Evolutionary conservation across 2,888 invertebrate genomes (phyloP).

Genomic region (Apotomis capreana): DNA sequence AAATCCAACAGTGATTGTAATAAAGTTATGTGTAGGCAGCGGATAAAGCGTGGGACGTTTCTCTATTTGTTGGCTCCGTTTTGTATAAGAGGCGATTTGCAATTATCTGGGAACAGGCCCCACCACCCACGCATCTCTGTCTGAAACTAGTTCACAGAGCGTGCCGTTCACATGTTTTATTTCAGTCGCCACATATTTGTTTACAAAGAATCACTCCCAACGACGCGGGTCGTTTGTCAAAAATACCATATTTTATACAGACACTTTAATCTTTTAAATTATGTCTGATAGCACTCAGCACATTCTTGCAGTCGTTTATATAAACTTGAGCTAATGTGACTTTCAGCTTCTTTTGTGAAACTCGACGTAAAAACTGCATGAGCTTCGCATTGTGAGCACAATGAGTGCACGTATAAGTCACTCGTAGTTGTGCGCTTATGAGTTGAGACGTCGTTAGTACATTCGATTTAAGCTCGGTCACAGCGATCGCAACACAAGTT

Average conservation of each 20-base stretch:
- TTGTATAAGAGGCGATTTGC: conserved; percentile 42
- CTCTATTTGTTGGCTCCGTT: conserved; percentile 40
- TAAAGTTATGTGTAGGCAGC: conserved; percentile 40
- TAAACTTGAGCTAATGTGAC: conserved; percentile 20
- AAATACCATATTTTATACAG: conserved; percentile 29
- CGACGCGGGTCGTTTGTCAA: conserved; percentile 35
- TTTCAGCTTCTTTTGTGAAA: conserved; percentile 23
- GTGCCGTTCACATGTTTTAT: conserved; percentile 41
- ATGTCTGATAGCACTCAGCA: conserved; percentile 24
- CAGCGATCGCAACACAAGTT: conserved; percentile 50
- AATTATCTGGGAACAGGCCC: conserved; percentile 43
- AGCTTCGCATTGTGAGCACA: conserved; percentile 46
- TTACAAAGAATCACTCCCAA: conserved; percentile 41
- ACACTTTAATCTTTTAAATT: conserved; percentile 32
- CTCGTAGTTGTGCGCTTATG: conserved; percentile 53
- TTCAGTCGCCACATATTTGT: conserved; percentile 41
- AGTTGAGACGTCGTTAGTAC: conserved; percentile 58
- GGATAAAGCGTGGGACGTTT: conserved; percentile 40
- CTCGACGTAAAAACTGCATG: conserved; percentile 9
- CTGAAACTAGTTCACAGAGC: conserved; percentile 40
- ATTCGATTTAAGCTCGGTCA: conserved; percentile 57
- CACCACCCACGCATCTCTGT: conserved; percentile 34
- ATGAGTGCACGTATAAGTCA: conserved; percentile 52
- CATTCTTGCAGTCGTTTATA: conserved; percentile 21
- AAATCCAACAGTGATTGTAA: conserved; percentile 30